Evolutionary conservation across 1,140 invertebrate genomes (phyloP).

Genomic region (Linepithema humile): DNA sequence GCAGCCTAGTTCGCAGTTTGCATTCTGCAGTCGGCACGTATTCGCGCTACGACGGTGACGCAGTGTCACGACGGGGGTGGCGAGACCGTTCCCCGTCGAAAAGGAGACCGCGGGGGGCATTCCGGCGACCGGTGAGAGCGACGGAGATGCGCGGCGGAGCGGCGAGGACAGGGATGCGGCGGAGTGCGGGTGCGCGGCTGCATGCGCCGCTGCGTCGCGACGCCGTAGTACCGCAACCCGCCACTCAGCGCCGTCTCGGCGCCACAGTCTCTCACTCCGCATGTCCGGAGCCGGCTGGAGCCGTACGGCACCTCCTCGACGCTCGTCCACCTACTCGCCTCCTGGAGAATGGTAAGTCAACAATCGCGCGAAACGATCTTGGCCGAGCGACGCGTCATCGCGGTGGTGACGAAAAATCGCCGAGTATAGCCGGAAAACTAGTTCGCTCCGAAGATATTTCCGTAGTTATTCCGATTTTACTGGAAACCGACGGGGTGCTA

Average conservation of each 20-base stretch:
- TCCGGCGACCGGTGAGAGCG: not conserved
- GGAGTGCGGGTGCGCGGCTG: constrained; percentile 78
- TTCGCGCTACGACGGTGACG: not conserved
- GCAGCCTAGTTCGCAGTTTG: constrained; percentile 5
- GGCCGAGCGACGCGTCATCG: not conserved
- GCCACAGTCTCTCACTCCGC: constrained; percentile 81
- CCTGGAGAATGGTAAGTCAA: constrained; percentile 76
- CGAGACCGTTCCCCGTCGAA: not conserved
- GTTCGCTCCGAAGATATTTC: not conserved
- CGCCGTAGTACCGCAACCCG: constrained; percentile 74
- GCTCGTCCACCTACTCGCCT: constrained; percentile 59
- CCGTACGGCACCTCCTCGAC: constrained; percentile 61
- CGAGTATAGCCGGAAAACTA: too few species aligned
- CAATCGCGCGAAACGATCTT: not conserved
- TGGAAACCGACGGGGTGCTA: not conserved
- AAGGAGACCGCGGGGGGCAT: not conserved
- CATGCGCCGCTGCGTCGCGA: constrained; percentile 77
- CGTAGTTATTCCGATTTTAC: not conserved
- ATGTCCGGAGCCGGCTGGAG: constrained; percentile 80
- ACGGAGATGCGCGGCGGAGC: not conserved
- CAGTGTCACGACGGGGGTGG: constrained; percentile 22
- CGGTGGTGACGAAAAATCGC: not conserved
- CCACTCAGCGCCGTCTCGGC: constrained; percentile 67
- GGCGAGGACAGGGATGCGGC: constrained; percentile 9
- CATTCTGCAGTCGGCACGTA: constrained; percentile 18